Evolutionary conservation across 2,888 invertebrate species (phyloP), one percentile per base, ranked within the genome.

Genomic region (Tineola bisselliella): DNA sequence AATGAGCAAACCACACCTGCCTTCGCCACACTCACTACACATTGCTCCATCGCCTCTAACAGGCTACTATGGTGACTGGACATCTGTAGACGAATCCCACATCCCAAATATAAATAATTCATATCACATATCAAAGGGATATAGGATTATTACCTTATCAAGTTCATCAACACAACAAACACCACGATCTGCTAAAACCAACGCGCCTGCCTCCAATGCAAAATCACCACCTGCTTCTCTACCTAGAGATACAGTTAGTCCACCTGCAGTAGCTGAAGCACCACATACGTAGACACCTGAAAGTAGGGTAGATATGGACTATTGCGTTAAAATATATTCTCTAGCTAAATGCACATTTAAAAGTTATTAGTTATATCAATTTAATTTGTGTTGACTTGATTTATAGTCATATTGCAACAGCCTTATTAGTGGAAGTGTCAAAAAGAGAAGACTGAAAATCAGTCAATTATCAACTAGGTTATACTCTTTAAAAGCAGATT

Each of bases 131-230:
- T n/a, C n/a, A n/a, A n/a, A n/a, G n/a, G n/a, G n/a, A n/a, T n/a
- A n/a, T n/a, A n/a, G n/a, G n/a, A n/a, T n/a, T 48, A 52, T n/a
- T 62, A 81, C 94, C 88, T 98, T 98, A 76, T 98, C 98, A 70
- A 98, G 94, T 80, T 98, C 98, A 76, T 98, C 98, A 56, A 98
- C 94, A 69, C 96, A 96, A 75, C 97, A 98, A 63, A 93, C 92
- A 0, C 98, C 98, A 68, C 91, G 91, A 75, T 95, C 94, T 15
- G 97, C 94, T 61, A 95, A 83, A 61, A 97, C 93, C 33, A 96
- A 76, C 8, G 95, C 95, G 0, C 96, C 98, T 0, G 97, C 96
- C 79, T 97, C 96, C 60, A 97, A 82, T 0, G 93, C 91, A 83
- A 91, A 94, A 74, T 93, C 96, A 1, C 91, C 89, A 62, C 93